A percentile compares a stretch with the other conserved stretches of the same genome.
Conservation (phyloP, 2,113 vertebrate genomes). For the Psettodes erumei region DNA sequence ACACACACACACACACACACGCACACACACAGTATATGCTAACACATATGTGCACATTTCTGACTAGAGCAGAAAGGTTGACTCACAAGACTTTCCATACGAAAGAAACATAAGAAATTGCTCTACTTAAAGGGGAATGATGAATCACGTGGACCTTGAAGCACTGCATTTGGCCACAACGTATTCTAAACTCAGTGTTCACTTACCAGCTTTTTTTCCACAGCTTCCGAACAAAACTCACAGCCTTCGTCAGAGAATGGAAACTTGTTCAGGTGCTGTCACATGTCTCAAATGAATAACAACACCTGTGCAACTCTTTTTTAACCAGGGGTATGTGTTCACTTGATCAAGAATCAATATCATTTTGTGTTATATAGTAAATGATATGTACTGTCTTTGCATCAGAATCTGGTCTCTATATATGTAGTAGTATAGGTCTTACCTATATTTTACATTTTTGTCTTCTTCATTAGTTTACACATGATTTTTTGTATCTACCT, state of each 20-base stretch:
- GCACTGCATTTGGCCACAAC: not conserved
- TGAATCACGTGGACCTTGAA: not conserved
- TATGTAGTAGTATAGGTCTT: not conserved
- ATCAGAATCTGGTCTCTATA: not conserved
- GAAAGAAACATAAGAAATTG: constrained; percentile 8
- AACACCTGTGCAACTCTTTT: not conserved
- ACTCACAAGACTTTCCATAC: constrained; percentile 6
- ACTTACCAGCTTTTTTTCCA: not conserved
- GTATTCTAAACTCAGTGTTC: not conserved
- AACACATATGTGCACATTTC: constrained; percentile 8
- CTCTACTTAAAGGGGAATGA: not conserved
- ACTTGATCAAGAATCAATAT: not conserved
- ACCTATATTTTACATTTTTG: not conserved
- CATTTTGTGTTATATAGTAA: not conserved
- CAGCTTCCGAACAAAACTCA: not conserved
- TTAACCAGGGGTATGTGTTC: not conserved
- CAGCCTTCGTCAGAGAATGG: not conserved
- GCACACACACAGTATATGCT: constrained; percentile 13
- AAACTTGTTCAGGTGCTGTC: not conserved
- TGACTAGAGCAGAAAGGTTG: constrained; percentile 8
- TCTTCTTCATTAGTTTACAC: not conserved
- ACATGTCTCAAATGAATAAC: not conserved
- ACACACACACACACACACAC: constrained; percentile 26
- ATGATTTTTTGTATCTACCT: not conserved
- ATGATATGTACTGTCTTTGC: not conserved